These are phyloP conservation scores for Babylonia areolata DNA, from an alignment of 1,140 invertebrate species.

Conservation along the genomic window DNA sequence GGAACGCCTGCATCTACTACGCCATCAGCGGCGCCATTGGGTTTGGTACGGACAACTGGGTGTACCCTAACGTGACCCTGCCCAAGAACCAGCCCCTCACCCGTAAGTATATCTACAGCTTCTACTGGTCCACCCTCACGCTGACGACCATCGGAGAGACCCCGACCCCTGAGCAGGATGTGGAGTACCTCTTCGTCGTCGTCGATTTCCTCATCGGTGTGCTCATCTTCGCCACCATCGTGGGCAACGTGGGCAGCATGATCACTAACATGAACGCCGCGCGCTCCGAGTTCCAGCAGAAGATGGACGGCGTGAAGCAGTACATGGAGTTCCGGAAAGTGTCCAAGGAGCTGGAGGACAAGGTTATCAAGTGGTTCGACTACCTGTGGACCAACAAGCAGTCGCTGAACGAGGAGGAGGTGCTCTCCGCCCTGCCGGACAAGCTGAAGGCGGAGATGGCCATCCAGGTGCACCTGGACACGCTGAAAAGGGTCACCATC, in stretches of 20 bases:
- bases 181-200: constrained; percentile 71
- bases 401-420: constrained; percentile 89
- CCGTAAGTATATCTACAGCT: constrained; percentile 83
- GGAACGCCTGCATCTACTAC: constrained; percentile 98
- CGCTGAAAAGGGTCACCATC: constrained; percentile 86
- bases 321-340: constrained; percentile 95
- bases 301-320: constrained; percentile 97
- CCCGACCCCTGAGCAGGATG: constrained; percentile 63
- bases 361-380: constrained; percentile 97
- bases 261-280: constrained; percentile 98
- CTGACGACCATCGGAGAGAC: constrained; percentile 91
- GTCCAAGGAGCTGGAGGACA: constrained; percentile 89
- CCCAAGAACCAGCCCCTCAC: constrained; percentile 62
- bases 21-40: constrained; percentile 92
- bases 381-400: constrained; percentile 96
- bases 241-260: constrained; percentile 86
- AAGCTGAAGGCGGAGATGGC: constrained; percentile 98
- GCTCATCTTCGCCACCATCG: constrained; percentile 76
- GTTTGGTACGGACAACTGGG: constrained; percentile 94
- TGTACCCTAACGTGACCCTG: constrained; percentile 75
- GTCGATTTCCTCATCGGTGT: constrained; percentile 73
- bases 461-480: constrained; percentile 96
- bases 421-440: constrained; percentile 84
- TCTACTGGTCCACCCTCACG: constrained; percentile 97
- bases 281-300: constrained; percentile 94